Percentiles rank a stretch among this genome's conserved stretches.
phyloP scores from a whole-genome alignment of 2,113 vertebrate species.

The Pandion haliaetus region DNA sequence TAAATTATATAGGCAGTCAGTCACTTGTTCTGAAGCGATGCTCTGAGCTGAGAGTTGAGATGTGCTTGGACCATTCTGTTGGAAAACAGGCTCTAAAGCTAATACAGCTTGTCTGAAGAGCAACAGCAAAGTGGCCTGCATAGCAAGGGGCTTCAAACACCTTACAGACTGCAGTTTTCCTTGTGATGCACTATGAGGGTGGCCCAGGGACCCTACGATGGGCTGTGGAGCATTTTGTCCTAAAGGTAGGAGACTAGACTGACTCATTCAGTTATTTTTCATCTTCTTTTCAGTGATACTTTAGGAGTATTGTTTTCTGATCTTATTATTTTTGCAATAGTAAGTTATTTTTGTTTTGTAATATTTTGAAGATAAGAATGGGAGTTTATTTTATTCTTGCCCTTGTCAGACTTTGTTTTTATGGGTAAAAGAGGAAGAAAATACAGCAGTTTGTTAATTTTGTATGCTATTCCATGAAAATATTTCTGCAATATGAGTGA shows the following conservation, averaged over 20 bases:
- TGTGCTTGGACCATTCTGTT: conserved; percentile 63
- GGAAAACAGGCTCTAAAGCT: conserved; percentile 47
- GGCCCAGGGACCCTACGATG: conserved; percentile 68
- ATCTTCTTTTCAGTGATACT: not conserved
- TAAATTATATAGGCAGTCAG: conserved; percentile 83
- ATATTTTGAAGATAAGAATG: not conserved
- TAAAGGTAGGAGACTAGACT: conserved; percentile 74
- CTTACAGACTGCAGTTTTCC: not conserved
- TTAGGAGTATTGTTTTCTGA: not conserved
- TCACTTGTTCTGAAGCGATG: conserved; percentile 70
- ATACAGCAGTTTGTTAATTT: not conserved
- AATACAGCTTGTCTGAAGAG: conserved; percentile 5
- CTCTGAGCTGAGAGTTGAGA: conserved; percentile 60
- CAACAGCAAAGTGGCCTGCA: conserved; percentile 8
- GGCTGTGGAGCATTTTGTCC: conserved; percentile 83
- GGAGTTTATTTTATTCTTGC: not conserved
- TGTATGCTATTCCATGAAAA: not conserved
- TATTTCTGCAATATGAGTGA: not conserved
- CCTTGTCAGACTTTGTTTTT: not conserved
- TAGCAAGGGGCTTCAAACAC: not conserved
- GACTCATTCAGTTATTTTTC: not conserved
- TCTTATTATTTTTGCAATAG: not conserved
- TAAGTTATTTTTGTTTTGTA: not conserved
- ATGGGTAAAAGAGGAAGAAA: not conserved
- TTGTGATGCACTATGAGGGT: conserved; percentile 70